A percentile compares a stretch with the other conserved stretches of the same genome.
phyloP scores from a whole-genome alignment of 2,113 vertebrate species.

The Sceloporus undulatus region DNA sequence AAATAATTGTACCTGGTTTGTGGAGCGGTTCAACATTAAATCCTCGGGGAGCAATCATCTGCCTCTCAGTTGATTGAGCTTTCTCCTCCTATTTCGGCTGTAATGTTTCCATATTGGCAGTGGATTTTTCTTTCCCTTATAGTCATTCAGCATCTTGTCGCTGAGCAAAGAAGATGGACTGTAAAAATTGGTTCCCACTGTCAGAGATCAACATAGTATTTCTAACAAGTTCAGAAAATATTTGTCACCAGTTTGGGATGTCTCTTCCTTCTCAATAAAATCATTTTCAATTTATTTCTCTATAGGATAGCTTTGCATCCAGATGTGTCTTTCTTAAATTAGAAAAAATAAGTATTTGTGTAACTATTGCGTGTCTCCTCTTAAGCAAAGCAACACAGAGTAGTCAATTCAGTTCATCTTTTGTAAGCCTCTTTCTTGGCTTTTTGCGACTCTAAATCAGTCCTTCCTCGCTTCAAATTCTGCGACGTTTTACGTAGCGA shows the following conservation, averaged over 20 bases:
- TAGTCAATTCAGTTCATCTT: conserved; percentile 10
- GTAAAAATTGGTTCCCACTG: no score
- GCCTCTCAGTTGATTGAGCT: not conserved
- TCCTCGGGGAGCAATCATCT: not conserved
- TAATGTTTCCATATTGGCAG: not conserved
- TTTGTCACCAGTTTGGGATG: not conserved
- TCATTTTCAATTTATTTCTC: not conserved
- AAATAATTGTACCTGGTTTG: conserved; percentile 1
- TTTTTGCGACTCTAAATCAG: not conserved
- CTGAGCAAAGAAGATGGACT: not conserved
- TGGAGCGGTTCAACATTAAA: not conserved
- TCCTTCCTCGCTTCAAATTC: not conserved
- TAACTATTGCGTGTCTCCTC: not conserved
- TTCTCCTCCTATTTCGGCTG: not conserved
- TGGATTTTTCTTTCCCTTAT: not conserved
- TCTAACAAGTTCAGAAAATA: not conserved
- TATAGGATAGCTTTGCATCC: not conserved
- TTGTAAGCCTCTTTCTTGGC: conserved; percentile 37
- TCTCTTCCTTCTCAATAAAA: conserved; percentile 40
- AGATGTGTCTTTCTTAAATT: not conserved
- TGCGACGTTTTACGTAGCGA: conserved; percentile 5
- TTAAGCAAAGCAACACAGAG: conserved; percentile 5
- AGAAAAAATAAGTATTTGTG: not conserved
- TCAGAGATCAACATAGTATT: not conserved
- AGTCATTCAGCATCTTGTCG: not conserved